Evolutionary conservation across 2,888 invertebrate species (phyloP).

Genomic region (Melangyna quadrimaculata): DNA sequence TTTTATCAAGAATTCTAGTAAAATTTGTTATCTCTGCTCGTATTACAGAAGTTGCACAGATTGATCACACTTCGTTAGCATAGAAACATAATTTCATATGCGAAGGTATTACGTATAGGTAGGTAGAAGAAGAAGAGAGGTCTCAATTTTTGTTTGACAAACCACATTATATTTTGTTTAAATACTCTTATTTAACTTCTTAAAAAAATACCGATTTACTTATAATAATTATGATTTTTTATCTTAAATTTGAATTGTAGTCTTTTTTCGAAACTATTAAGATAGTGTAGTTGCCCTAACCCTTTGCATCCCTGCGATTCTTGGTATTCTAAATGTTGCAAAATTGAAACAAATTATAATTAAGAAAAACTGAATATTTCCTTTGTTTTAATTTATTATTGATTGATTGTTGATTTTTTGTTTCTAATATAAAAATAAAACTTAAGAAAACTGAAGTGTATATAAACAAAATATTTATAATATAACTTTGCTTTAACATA

Average conservation of each 20-base stretch:
- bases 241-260: background rate
- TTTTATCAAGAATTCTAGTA: too few relatives aligned
- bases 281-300: background rate
- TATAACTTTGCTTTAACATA: constrained; percentile 8
- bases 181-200: background rate
- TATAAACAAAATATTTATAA: constrained; percentile 5
- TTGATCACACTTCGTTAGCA: too few relatives aligned
- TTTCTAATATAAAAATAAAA: constrained; percentile 8
- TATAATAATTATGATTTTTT: constrained; percentile 15
- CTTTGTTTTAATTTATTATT: constrained; percentile 73
- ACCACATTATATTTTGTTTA: background rate
- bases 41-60: too few relatives aligned
- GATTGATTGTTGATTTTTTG: constrained; percentile 10
- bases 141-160: too few relatives aligned
- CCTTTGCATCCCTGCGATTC: background rate
- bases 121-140: too few relatives aligned
- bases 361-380: background rate
- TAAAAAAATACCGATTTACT: constrained; percentile 59
- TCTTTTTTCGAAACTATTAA: background rate
- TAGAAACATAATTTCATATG: too few relatives aligned
- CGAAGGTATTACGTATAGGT: too few relatives aligned
- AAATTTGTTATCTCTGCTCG: too few relatives aligned
- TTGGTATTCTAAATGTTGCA: background rate
- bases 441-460: constrained; percentile 21
- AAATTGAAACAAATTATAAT: background rate